Conservation (phyloP, 2,797 vertebrate genomes). For the Carcharodon carcharias region DNA sequence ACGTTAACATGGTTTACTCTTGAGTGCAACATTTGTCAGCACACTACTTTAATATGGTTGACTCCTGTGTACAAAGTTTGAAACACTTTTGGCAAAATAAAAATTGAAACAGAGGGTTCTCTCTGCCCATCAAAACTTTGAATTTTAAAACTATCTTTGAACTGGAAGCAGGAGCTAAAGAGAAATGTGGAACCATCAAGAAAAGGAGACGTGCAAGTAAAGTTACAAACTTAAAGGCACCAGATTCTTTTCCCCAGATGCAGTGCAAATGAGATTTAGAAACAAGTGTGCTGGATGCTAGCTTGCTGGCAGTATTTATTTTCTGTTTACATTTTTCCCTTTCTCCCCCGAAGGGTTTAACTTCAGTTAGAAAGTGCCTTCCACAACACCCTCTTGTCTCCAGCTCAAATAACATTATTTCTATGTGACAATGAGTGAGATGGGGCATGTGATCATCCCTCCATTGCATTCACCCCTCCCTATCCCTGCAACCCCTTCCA, state of each 20-base stretch:
- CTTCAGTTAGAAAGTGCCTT: not conserved
- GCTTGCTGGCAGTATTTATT: not conserved
- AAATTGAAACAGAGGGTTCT: not conserved
- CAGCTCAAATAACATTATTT: not conserved
- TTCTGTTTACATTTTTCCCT: not conserved
- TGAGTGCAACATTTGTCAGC: not conserved
- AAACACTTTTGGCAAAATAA: not conserved
- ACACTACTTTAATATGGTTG: not conserved
- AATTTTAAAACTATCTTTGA: not conserved
- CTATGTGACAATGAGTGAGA: not conserved
- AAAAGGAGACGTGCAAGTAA: not conserved
- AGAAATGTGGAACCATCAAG: not conserved
- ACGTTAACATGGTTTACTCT: not conserved
- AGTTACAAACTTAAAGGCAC: not conserved
- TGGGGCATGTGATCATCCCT: not conserved
- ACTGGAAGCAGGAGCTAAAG: not conserved
- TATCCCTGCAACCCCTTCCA: not conserved
- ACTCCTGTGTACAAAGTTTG: not conserved
- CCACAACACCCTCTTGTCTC: not conserved
- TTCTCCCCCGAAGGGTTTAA: not conserved
- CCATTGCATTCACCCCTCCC: not conserved
- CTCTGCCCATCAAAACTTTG: not conserved
- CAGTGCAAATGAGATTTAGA: not conserved
- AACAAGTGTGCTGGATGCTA: not conserved
- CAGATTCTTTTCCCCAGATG: not conserved